A percentile compares a stretch with the other conserved stretches of the same genome.
phyloP scores from a whole-genome alignment of 2,113 vertebrate species.

The Electrona antarctica region DNA sequence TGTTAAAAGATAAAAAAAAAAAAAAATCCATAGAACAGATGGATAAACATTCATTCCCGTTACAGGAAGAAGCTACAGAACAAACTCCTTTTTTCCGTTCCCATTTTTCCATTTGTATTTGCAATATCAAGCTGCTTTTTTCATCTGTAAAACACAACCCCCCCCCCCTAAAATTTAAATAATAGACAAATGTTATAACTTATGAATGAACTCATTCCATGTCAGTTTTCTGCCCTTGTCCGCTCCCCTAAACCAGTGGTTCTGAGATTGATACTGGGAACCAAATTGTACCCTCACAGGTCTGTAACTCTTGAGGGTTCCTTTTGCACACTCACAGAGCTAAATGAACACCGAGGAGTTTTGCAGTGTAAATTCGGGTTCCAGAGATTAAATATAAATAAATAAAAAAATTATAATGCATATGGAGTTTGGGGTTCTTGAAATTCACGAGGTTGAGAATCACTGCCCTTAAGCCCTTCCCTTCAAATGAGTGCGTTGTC shows the following conservation, averaged over 20 bases:
- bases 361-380: too few relatives aligned
- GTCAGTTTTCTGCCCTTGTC: conserved; percentile 14
- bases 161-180: background rate
- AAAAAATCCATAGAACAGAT: conserved; percentile 83
- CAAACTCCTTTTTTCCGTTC: conserved; percentile 69
- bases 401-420: too few relatives aligned
- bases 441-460: too few relatives aligned
- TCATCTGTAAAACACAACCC: conserved; percentile 72
- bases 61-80: conserved; percentile 84
- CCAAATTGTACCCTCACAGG: background rate
- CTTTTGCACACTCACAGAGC: too few relatives aligned
- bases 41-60: conserved; percentile 84
- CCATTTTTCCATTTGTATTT: conserved; percentile 54
- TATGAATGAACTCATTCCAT: conserved; percentile 52
- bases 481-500: conserved; percentile 15
- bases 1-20: conserved; percentile 82
- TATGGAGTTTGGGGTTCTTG: too few relatives aligned
- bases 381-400: too few relatives aligned
- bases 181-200: conserved; percentile 38
- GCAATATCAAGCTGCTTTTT: conserved; percentile 75
- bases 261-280: too few relatives aligned
- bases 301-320: too few relatives aligned
- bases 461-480: background rate
- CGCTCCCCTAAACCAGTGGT: background rate
- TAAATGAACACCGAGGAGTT: too few relatives aligned